These are phyloP conservation scores for Prionchulus punctatus DNA, from an alignment of 2,888 invertebrate species.

Conservation along the genomic window DNA sequence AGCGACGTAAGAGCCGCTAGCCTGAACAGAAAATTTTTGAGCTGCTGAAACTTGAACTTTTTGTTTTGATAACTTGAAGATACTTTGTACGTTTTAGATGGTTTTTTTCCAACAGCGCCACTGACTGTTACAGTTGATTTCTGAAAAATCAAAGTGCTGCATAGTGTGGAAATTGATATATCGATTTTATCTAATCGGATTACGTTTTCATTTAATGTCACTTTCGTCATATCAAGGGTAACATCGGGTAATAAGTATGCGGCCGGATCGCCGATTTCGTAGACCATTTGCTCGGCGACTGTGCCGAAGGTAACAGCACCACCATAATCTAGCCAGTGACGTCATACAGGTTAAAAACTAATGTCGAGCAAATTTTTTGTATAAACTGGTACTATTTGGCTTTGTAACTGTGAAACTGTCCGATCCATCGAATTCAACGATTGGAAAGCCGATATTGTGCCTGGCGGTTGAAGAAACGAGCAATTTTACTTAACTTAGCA, in stretches of 20 bases:
- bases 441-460: constrained; percentile 39
- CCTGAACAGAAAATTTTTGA: no score
- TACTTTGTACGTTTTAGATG: no score
- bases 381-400: constrained; percentile 27
- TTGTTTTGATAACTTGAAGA: no score
- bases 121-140: neutral
- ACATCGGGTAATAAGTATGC: constrained; percentile 40
- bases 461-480: constrained; percentile 29
- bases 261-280: constrained; percentile 39
- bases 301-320: constrained; percentile 37
- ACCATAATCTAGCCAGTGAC: constrained; percentile 37
- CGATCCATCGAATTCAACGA: constrained; percentile 35
- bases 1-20: constrained; percentile 37
- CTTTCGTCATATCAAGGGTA: constrained; percentile 38
- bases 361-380: neutral
- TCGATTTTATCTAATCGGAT: neutral
- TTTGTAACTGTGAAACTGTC: constrained; percentile 37
- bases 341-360: constrained; percentile 7
- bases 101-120: no score
- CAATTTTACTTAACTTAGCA: neutral
- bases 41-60: no score
- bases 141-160: constrained; percentile 3
- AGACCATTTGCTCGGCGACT: constrained; percentile 39
- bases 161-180: neutral
- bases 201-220: constrained; percentile 19